Conservation (phyloP, 2,113 vertebrate genomes). For the Gambusia holbrooki region DNA sequence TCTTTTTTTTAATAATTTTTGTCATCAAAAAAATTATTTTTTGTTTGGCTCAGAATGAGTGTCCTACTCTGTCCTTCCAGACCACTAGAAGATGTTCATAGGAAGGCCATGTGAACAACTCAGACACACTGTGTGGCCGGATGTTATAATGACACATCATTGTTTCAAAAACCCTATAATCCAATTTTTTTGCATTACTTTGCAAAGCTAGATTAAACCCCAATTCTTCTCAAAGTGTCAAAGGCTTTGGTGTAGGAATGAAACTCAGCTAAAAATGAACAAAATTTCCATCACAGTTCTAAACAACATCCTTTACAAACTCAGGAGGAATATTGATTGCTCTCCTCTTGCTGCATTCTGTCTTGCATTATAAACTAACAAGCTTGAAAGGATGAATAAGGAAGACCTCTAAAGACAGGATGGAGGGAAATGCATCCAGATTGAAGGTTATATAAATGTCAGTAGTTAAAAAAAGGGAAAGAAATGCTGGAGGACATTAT, state of each 20-base stretch:
- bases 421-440: not conserved
- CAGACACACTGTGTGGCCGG: no score
- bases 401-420: not conserved
- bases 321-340: slow-evolving; percentile 19
- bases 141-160: not conserved
- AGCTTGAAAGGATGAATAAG: not conserved
- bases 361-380: not conserved
- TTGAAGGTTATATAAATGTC: slow-evolving; percentile 24
- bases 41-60: no score
- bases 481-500: slow-evolving; percentile 21
- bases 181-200: not conserved
- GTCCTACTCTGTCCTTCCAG: no score
- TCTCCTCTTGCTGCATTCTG: not conserved
- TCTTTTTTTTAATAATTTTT: no score
- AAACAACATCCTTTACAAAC: slow-evolving; percentile 28
- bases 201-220: not conserved
- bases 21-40: no score
- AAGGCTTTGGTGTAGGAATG: not conserved
- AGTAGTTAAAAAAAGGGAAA: slow-evolving; percentile 20
- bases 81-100: no score
- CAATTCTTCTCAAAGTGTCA: not conserved
- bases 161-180: not conserved
- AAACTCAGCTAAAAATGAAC: not conserved
- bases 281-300: slow-evolving; percentile 10
- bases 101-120: no score